Evolutionary conservation across 2,888 invertebrate species (phyloP).

Genomic region (Trileptium ribeirensis): DNA sequence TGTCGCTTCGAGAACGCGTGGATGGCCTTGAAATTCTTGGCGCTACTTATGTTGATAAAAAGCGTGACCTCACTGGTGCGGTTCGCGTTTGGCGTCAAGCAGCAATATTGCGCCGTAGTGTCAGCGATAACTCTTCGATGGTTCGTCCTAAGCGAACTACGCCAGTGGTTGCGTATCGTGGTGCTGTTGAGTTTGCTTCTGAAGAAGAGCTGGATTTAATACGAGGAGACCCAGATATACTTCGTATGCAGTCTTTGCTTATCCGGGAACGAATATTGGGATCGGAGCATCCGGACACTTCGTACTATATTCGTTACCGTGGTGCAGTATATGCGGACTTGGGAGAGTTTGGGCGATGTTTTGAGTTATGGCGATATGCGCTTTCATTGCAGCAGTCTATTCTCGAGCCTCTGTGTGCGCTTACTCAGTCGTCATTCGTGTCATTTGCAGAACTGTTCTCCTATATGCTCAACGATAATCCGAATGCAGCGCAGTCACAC

Average conservation of each 20-base stretch:
- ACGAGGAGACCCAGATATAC: conserved; percentile 84
- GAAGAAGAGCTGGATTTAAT: conserved; percentile 73
- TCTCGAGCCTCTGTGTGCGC: conserved; percentile 81
- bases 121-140: conserved; percentile 54
- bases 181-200: conserved; percentile 71
- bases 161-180: conserved; percentile 68
- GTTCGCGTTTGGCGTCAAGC: conserved; percentile 80
- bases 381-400: conserved; percentile 77
- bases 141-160: conserved; percentile 62
- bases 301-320: conserved; percentile 67
- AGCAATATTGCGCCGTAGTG: conserved; percentile 64
- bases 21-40: conserved; percentile 84
- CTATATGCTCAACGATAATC: conserved; percentile 76
- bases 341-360: conserved; percentile 59
- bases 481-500: too few relatives aligned
- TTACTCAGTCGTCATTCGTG: conserved; percentile 86
- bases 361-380: conserved; percentile 91
- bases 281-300: conserved; percentile 73
- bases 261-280: conserved; percentile 81
- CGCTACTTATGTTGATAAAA: conserved; percentile 91
- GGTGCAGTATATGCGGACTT: conserved; percentile 87
- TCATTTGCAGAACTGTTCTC: conserved; percentile 79
- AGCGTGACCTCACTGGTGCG: conserved; percentile 77
- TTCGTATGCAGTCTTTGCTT: conserved; percentile 84
- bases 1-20: conserved; percentile 63